Evolutionary conservation across 2,888 invertebrate species (phyloP).

Genomic region (Eulithis prunata): DNA sequence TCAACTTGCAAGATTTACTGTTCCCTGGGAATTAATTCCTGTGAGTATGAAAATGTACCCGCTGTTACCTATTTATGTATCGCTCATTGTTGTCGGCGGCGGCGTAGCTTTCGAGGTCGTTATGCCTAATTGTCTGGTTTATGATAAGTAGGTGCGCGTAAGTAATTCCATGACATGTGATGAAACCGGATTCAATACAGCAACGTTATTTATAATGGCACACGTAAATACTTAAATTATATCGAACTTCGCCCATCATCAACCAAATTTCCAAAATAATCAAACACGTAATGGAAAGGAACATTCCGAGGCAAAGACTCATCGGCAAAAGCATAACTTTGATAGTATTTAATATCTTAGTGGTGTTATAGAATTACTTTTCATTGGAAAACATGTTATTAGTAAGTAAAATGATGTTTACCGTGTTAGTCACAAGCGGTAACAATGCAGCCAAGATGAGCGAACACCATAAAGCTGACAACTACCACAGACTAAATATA

Average conservation of each 20-base stretch:
- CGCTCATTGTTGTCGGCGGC: slow-evolving; percentile 33
- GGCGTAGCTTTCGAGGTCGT: background rate
- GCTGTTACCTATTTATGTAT: slow-evolving; percentile 37
- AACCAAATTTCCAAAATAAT: no score
- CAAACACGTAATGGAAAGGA: no score
- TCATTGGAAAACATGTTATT: background rate
- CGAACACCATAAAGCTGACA: slow-evolving; percentile 3
- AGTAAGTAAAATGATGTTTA: background rate
- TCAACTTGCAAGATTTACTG: slow-evolving; percentile 40
- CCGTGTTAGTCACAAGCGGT: background rate
- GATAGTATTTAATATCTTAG: background rate
- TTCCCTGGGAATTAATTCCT: slow-evolving; percentile 39
- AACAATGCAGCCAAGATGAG: slow-evolving; percentile 9
- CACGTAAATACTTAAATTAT: no score
- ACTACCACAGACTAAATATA: no score
- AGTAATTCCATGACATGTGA: background rate
- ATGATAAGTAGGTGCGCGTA: slow-evolving; percentile 2
- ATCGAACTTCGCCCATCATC: no score
- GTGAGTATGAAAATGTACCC: slow-evolving; percentile 42
- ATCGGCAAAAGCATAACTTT: background rate
- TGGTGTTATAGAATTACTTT: background rate
- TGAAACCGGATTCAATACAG: background rate
- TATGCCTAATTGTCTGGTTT: background rate
- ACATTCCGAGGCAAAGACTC: no score
- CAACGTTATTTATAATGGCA: no score